Evolutionary conservation across 2,888 invertebrate species (phyloP), one percentile per base, ranked within the genome.

Genomic region (Yponomeuta evonymella): DNA sequence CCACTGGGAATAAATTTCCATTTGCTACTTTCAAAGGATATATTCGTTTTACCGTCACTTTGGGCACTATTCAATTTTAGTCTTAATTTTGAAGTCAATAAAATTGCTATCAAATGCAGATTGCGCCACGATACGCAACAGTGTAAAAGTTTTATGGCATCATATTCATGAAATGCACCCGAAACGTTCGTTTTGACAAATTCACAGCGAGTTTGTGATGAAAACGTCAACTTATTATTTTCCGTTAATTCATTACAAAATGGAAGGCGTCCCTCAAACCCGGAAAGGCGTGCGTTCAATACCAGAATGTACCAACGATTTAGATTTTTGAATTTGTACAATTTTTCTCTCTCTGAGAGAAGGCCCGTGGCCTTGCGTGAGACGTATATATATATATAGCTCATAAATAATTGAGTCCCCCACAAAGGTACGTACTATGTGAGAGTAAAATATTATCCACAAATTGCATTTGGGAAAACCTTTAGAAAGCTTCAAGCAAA

Each of bases 21-120:
- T 58, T 58, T 58, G 51, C 51, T 58, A 51, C 51, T 51, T 51
- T 51, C 51, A 51, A 51, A 51, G 51, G 51, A 51, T 51, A 58
- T 58, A 58, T 58, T 58, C 12, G 4, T 15, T 58, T 51, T 58
- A 15, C 15, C 1, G 15, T 15, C 51, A 58, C 5, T 58, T 1
- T 15, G 5, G 15, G 15, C 3, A 58, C 5, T 4, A 58, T 12
- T 15, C 51, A 1, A 58, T 58, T 43, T 43, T 43, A 8, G 43
- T 43, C 43, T 43, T 36, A 2, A 8, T 51, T 51, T 4, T 2
- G 8, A 51, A 51, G 10, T 4, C 51, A 51, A 51, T 51, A 9
- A 51, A 51, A 15, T 15, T 15, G 12, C 51, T 58, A 5, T 58
- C 51, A 58, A 58, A 58, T 0, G 5, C 51, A 4, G 51, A 15